phyloP scores from a whole-genome alignment of 92 coral and sea anemone genomes.

The Porites evermanni region DNA sequence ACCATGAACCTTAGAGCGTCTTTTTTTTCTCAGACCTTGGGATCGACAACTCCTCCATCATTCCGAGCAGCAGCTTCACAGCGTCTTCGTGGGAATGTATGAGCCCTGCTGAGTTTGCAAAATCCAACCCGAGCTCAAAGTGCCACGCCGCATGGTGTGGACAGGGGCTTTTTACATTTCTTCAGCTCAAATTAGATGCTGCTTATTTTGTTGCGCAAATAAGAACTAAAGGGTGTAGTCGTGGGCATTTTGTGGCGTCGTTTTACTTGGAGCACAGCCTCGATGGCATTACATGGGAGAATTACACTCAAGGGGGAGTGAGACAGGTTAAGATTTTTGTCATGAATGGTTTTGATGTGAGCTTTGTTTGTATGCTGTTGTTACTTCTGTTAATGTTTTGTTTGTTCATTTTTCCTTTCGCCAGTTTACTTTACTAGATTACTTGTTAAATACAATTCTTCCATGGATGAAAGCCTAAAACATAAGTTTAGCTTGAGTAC shows the following conservation, averaged over 20 bases:
- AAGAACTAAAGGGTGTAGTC: not conserved
- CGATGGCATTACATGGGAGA: slow-evolving; percentile 17
- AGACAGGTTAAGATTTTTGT: slow-evolving; percentile 10
- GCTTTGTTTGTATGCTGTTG: too few species aligned
- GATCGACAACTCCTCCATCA: not conserved
- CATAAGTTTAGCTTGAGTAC: too few species aligned
- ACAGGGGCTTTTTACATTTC: not conserved
- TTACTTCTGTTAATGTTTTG: too few species aligned
- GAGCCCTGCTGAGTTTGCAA: not conserved
- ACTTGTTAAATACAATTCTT: too few species aligned
- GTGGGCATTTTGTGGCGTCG: slow-evolving; percentile 21
- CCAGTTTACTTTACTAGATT: too few species aligned
- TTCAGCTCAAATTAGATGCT: not conserved
- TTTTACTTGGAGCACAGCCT: slow-evolving; percentile 30
- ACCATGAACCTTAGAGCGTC: not conserved
- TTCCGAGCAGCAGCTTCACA: slow-evolving; percentile 11
- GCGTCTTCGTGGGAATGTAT: slow-evolving; percentile 31
- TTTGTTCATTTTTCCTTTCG: too few species aligned
- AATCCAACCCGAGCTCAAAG: not conserved
- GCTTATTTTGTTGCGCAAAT: not conserved
- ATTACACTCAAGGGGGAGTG: slow-evolving; percentile 36
- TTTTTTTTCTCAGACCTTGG: slow-evolving; percentile 17
- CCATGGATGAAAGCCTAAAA: too few species aligned
- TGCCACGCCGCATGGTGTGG: slow-evolving; percentile 48
- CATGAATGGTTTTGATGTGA: not conserved